Base-by-base conservation (phyloP, 2,113 vertebrate genomes). In the Chaetodon auriga region DNA sequence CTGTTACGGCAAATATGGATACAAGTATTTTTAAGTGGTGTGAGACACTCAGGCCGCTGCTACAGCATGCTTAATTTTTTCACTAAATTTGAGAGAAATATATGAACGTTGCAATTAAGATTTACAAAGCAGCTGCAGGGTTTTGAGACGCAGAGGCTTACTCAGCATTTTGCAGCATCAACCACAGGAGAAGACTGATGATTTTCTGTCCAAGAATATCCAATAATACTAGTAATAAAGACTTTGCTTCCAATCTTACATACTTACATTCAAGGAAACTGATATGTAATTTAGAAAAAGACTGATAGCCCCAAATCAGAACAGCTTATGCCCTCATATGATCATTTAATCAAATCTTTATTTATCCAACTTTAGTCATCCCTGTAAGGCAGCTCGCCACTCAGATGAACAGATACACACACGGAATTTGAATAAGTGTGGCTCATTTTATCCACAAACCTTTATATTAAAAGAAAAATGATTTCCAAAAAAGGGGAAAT, bases 61-160 rank as follows among this genome's bases (percentile, higher is more conserved):
- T 48, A 16, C 64, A 57, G 58, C 49, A 13, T 15, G 65, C 43
- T 65, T 25, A 9, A 81, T 81, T 68, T 80, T 51, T 57, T 16
- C 66, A 58, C 7, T 30, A 63, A 23, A 18, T 79, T 75, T 66
- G 41, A 61, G 58, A 73, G 72, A 60, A 73, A 74, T 21, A 25
- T 60, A 58, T 18, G 41, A 74, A 81, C 64, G 35, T 0, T 58
- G 61, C 55, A 83, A 70, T 76, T 69, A 78, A 43, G 23, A 65
- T 73, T 83, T 69, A 49, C 41, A 85, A 85, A 83, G 71, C 72
- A 83, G 68, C 68, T 85, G 36, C 53, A 69, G 73, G 21, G 43
- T 53, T 51, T 75, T 23, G 38, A 78, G 48, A 69, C 75, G 78
- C 81, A 62, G 35, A 6, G n/a, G 58, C 68, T 57, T 65, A 8